Evolutionary conservation across 2,797 vertebrate genomes (phyloP), one percentile per base, ranked within the genome.

Genomic region (Triplophysa yarkandensis): DNA sequence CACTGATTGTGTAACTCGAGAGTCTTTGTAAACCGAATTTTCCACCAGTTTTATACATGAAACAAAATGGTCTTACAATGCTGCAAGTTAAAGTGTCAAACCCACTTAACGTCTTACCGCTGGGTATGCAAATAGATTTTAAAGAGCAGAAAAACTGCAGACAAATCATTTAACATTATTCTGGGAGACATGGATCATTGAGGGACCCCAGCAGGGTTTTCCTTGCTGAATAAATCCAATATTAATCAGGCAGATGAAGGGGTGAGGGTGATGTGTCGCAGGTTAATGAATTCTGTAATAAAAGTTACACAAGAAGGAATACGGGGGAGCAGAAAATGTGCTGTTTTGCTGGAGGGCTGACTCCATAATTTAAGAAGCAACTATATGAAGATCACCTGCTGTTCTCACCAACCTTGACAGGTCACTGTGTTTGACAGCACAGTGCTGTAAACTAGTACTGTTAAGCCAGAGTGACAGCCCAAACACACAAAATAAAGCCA

Each of bases 231-330:
- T 55, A 43, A 54, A 65, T 65, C 62, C 36, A 44, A 74, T 44
- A 74, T 65, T 65, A 57, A 65, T 65, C 4, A 9, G 25, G 19
- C 61, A 65, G 25, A 57, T 65, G 50, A 57, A 65, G 54, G 61
- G 64, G 44, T 57, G 8, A 57, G 19, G 27, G 27, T 44, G 44
- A 50, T 43, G 36, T 32, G 50, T 55, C n/a, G 39, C 50, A 57
- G 50, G 48, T 65, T 74, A 74, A 66, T 74, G 36, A 57, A 65
- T 74, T 74, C 30, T 57, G 50, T 44, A 74, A 74, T 74, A 74
- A 65, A 65, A 74, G 50, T 74, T 52, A 65, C 50, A 57, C 25
- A 34, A 41, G 61, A 23, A 52, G 46, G 62, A 65, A 43, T 57
- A 65, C 10, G 46, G 62, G 9, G 10, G 19, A 17, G 62, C 27